Evolutionary conservation across 2,888 invertebrate genomes (phyloP).

Genomic region (Noctua janthe): DNA sequence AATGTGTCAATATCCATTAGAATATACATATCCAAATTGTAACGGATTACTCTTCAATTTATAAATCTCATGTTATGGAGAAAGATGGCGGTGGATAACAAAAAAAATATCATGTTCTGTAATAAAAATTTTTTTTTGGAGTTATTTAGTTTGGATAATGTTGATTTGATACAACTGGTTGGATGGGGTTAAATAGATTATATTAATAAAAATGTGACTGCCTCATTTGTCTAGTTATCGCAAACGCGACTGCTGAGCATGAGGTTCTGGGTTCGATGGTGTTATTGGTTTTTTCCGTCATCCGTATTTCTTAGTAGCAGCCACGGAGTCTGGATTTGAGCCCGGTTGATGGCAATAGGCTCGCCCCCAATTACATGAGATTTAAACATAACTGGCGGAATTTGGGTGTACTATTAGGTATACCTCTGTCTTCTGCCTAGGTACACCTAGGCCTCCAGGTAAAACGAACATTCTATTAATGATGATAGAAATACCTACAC

Average conservation of each 20-base stretch:
- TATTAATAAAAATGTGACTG: not conserved
- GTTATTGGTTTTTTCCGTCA: too few species aligned
- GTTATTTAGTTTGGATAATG: not conserved
- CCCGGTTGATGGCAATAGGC: too few species aligned
- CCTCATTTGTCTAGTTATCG: not conserved
- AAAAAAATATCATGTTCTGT: conserved; percentile 9
- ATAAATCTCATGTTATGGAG: conserved; percentile 16
- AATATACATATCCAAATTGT: conserved; percentile 22
- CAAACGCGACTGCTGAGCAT: too few species aligned
- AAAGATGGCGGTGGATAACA: not conserved
- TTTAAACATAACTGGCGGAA: too few species aligned
- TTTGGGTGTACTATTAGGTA: too few species aligned
- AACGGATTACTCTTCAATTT: conserved; percentile 44
- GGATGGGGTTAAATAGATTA: not conserved
- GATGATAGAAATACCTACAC: not conserved
- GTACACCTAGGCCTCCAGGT: too few species aligned
- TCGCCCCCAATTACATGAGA: too few species aligned
- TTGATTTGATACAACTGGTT: not conserved
- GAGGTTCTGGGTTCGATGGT: too few species aligned
- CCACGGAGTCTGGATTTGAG: too few species aligned
- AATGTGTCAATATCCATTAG: conserved; percentile 48
- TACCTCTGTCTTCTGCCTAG: not conserved
- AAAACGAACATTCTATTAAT: not conserved
- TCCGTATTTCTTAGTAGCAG: too few species aligned
- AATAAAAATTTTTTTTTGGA: not conserved